phyloP scores from a whole-genome alignment of 1,140 invertebrate species.

The Drosophila aff. region DNA sequence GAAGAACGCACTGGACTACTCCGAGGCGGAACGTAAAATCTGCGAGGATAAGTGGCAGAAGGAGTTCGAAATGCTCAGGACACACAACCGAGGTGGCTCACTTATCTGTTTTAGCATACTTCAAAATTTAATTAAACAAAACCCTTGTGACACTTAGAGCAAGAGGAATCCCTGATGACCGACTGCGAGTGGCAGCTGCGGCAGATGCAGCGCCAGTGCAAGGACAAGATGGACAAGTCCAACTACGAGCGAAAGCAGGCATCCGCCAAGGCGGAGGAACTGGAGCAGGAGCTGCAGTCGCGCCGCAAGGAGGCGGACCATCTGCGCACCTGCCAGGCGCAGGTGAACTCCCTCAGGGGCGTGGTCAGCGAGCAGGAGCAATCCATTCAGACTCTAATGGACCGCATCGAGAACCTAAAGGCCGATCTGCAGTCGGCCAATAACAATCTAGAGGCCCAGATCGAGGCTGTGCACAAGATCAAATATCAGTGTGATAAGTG shows the following conservation, averaged over 20 bases:
- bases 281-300: conserved; percentile 85
- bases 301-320: conserved; percentile 85
- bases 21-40: conserved; percentile 87
- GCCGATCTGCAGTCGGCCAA: conserved; percentile 86
- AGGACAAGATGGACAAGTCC: conserved; percentile 87
- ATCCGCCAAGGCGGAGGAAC: conserved; percentile 85
- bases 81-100: conserved; percentile 76
- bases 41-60: conserved; percentile 87
- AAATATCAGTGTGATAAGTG: conserved; percentile 84
- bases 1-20: conserved; percentile 87
- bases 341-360: conserved; percentile 87
- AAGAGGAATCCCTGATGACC: conserved; percentile 88
- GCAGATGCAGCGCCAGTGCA: conserved; percentile 88
- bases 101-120: neutral
- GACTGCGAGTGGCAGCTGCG: conserved; percentile 90
- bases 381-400: conserved; percentile 86
- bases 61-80: conserved; percentile 88
- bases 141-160: conserved; percentile 52
- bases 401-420: conserved; percentile 86
- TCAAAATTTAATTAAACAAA: neutral
- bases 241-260: conserved; percentile 86
- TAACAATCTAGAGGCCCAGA: conserved; percentile 86
- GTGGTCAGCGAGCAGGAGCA: conserved; percentile 87
- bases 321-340: conserved; percentile 87
- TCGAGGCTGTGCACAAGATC: conserved; percentile 85